Base-by-base conservation (phyloP, 2,888 invertebrate species). In the Ophraella communa region DNA sequence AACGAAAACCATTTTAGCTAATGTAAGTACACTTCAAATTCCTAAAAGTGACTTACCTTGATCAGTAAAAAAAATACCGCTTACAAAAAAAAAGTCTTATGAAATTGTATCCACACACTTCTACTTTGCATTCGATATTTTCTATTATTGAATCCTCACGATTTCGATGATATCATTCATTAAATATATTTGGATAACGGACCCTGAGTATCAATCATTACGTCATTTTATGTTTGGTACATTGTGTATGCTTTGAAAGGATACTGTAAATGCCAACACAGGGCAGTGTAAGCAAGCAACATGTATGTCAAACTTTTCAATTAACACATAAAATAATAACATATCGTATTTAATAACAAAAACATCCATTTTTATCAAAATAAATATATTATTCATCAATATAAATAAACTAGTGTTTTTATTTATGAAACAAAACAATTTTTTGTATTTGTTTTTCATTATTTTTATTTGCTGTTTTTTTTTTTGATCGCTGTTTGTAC, bases 171-270 rank as follows among this genome's bases (percentile, higher is more conserved):
- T 63, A 65, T 65, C 66, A 45, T 57, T 30, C 51, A 60, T 64
- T 69, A 58, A 69, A 57, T 68, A 72, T 71, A 71, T 72, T 72
- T 64, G 71, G 71, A 71, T 68, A 71, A 62, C 66, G 60, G 67
- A 55, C 57, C 62, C 51, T 57, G 60, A 54, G 62, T 65, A 66
- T 70, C 69, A 67, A 71, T 72, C 70, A 72, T 67, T 62, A 62
- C 60, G 42, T 30, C 52, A 35, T 42, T 1, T n/a, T 39, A 57
- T 61, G 71, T 70, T 71, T 71, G 69, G 66, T 61, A 53, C 30
- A 66, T 65, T 70, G n/a, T 53, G 53, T 53, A 27, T 47, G n/a
- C 11, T 47, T 47, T 47, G 47, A 23, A 47, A 47, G 14, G 47
- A 47, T 14, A 1, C 8, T 42, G 18, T 42, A 23, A 11, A 47